Conservation (phyloP, 2,797 vertebrate genomes). For the Leuciscus waleckii region DNA sequence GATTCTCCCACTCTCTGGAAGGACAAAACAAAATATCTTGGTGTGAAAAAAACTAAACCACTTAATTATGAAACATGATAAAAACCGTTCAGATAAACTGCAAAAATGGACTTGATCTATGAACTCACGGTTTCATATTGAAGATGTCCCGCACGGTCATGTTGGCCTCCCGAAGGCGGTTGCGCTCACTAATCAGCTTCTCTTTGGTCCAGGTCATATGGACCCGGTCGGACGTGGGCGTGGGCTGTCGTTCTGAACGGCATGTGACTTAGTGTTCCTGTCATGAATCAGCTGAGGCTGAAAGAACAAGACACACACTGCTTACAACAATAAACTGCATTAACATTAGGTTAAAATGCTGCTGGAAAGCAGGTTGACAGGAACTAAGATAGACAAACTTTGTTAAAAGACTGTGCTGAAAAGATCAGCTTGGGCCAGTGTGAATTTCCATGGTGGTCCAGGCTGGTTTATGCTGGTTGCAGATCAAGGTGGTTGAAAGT, state of each 20-base stretch:
- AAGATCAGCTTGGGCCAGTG: slow-evolving; percentile 7
- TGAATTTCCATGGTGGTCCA: background rate
- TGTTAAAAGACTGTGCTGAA: slow-evolving; percentile 1
- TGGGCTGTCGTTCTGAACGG: slow-evolving; percentile 65
- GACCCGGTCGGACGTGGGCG: slow-evolving; percentile 78
- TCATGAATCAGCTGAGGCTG: slow-evolving; percentile 94
- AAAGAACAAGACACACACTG: background rate
- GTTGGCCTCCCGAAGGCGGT: slow-evolving; percentile 80
- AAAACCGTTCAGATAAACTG: background rate
- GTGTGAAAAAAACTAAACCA: slow-evolving; percentile 11
- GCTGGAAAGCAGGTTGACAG: background rate
- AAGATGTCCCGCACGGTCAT: slow-evolving; percentile 88
- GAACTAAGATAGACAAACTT: slow-evolving; percentile 13
- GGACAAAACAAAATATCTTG: slow-evolving; percentile 65
- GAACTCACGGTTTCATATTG: slow-evolving; percentile 94
- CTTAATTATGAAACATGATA: slow-evolving; percentile 1
- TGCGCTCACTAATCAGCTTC: slow-evolving; percentile 85
- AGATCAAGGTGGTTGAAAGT: background rate
- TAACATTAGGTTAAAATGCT: background rate
- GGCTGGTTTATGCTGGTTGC: slow-evolving; percentile 4
- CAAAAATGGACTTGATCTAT: background rate
- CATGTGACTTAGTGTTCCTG: slow-evolving; percentile 87
- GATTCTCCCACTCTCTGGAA: slow-evolving; percentile 91
- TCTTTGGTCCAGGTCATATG: slow-evolving; percentile 99
- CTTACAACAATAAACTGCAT: background rate